Percentiles rank a stretch among this genome's conserved stretches.
Evolutionary conservation across 2,888 invertebrate species (phyloP).

Genomic region (Drosophila limbata): DNA sequence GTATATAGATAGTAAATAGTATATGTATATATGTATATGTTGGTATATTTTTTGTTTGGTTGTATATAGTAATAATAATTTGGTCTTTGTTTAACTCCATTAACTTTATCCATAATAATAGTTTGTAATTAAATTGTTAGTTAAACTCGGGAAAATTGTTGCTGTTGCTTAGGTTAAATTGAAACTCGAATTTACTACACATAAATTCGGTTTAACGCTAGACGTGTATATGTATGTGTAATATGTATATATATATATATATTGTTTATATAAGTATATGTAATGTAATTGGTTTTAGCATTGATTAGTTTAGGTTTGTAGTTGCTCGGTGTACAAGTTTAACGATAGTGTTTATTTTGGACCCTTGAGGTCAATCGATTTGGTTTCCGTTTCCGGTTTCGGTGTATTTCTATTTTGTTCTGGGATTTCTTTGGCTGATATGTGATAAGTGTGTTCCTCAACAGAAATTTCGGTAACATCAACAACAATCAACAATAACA

Average conservation of each 20-base stretch:
- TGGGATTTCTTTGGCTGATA: slow-evolving; percentile 18
- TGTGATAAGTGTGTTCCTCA: slow-evolving; percentile 16
- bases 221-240: slow-evolving; percentile 43
- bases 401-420: slow-evolving; percentile 4
- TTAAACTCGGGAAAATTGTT: slow-evolving; percentile 75
- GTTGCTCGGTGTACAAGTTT: slow-evolving; percentile 71
- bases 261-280: slow-evolving; percentile 37
- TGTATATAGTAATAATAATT: slow-evolving; percentile 68
- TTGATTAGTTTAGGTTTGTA: slow-evolving; percentile 25
- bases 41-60: slow-evolving; percentile 40
- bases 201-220: slow-evolving; percentile 77
- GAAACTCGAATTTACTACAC: slow-evolving; percentile 74
- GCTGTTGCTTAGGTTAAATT: slow-evolving; percentile 72
- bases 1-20: slow-evolving; percentile 25
- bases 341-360: slow-evolving; percentile 60
- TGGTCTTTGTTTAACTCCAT: slow-evolving; percentile 68
- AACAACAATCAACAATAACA: slow-evolving; percentile 70
- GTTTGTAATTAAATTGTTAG: slow-evolving; percentile 53
- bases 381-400: slow-evolving; percentile 11
- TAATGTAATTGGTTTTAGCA: slow-evolving; percentile 36
- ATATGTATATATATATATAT: slow-evolving; percentile 34
- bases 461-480: slow-evolving; percentile 25
- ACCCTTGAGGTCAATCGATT: slow-evolving; percentile 59
- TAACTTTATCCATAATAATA: slow-evolving; percentile 51
- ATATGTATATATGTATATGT: slow-evolving; percentile 34